These are phyloP conservation scores for Drosophila cracens DNA, from an alignment of 2,888 invertebrate genomes.

Conservation along the genomic window DNA sequence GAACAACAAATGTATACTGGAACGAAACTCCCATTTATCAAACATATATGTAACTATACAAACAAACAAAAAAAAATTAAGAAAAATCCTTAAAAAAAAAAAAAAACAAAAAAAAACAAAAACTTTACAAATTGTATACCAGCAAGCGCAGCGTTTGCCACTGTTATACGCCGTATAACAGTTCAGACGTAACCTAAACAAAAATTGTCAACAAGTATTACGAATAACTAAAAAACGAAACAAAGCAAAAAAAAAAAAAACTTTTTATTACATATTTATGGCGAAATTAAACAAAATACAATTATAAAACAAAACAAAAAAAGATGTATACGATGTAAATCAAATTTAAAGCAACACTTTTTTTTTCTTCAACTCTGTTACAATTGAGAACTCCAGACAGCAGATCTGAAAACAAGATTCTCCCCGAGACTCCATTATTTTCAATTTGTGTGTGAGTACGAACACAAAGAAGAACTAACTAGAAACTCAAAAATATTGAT, in stretches of 20 bases:
- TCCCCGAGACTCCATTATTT: not conserved
- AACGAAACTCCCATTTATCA: conserved; percentile 58
- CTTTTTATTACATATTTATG: conserved; percentile 60
- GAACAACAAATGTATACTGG: conserved; percentile 60
- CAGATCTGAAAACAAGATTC: conserved; percentile 9
- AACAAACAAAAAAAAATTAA: conserved; percentile 15
- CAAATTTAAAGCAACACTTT: conserved; percentile 52
- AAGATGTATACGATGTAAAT: conserved; percentile 71
- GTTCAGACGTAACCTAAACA: conserved; percentile 16
- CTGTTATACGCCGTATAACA: conserved; percentile 56
- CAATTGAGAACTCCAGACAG: conserved; percentile 7
- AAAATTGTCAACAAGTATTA: conserved; percentile 59
- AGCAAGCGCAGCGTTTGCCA: conserved; percentile 30
- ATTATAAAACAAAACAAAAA: conserved; percentile 26
- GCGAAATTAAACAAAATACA: conserved; percentile 36
- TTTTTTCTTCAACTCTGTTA: conserved; percentile 24
- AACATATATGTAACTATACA: conserved; percentile 29
- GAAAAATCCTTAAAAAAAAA: conserved; percentile 3
- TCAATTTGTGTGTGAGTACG: not conserved
- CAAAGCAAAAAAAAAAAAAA: conserved; percentile 12
- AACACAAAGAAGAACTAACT: conserved; percentile 7
- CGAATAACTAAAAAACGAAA: conserved; percentile 20
- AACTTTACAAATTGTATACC: conserved; percentile 53
- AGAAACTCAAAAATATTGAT: conserved; percentile 39
- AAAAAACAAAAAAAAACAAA: conserved; percentile 5